These are phyloP conservation scores for Myrmophylax atrothorax DNA, from an alignment of 2,113 vertebrate species.

Conservation along the genomic window DNA sequence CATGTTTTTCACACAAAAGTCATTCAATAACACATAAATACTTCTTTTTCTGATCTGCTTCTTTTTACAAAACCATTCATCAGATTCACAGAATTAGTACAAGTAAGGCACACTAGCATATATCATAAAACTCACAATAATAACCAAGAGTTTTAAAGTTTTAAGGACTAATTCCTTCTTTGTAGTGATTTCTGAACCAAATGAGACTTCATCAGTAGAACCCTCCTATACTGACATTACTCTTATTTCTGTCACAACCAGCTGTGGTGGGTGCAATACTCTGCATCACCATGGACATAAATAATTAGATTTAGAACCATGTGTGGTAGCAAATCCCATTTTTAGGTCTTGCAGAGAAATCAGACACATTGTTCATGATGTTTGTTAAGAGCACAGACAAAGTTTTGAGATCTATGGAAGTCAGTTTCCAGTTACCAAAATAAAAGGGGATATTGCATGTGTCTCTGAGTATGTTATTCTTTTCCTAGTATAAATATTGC, in stretches of 20 bases:
- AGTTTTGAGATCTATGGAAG: slow-evolving; percentile 18
- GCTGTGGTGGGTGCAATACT: slow-evolving; percentile 12
- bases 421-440: slow-evolving; percentile 67
- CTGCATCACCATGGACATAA: slow-evolving; percentile 2
- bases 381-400: slow-evolving; percentile 7
- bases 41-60: slow-evolving; percentile 69
- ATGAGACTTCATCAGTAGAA: slow-evolving; percentile 14
- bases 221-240: not conserved
- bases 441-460: slow-evolving; percentile 68
- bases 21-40: slow-evolving; percentile 79
- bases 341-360: slow-evolving; percentile 4
- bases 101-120: slow-evolving; percentile 80
- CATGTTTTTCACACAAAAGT: slow-evolving; percentile 74
- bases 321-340: not conserved
- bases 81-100: slow-evolving; percentile 77
- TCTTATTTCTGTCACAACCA: not conserved
- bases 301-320: slow-evolving; percentile 12
- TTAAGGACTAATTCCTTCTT: slow-evolving; percentile 60
- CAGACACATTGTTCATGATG: not conserved
- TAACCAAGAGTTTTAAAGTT: slow-evolving; percentile 58
- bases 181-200: slow-evolving; percentile 10
- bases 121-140: slow-evolving; percentile 75
- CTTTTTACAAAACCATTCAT: slow-evolving; percentile 79
- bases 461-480: slow-evolving; percentile 48
- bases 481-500: slow-evolving; percentile 73